Conservation (phyloP, 92 coral and sea anemone species). For the Bergia sp. region DNA sequence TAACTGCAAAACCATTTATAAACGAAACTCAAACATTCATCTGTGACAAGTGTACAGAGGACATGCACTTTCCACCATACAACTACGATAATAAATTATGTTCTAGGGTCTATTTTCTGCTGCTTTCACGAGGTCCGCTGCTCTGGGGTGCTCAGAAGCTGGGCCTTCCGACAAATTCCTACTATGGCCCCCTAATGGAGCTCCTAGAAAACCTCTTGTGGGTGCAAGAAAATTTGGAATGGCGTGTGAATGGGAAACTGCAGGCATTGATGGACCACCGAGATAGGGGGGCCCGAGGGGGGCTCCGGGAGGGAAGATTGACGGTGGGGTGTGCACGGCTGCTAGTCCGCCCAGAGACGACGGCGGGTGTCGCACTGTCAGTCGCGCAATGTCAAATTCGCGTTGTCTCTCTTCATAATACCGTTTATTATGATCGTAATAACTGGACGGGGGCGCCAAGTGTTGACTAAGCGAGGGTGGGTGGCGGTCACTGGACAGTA, state of each 20-base stretch:
- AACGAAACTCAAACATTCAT: conserved; percentile 20
- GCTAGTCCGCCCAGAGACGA: conserved; percentile 49
- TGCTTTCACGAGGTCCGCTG: conserved; percentile 55
- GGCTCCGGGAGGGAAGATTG: conserved; percentile 73
- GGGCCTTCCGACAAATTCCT: conserved; percentile 79
- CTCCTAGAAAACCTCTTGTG: conserved; percentile 76
- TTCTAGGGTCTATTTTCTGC: conserved; percentile 66
- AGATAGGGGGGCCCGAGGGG: conserved; percentile 66
- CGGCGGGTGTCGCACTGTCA: conserved; percentile 69
- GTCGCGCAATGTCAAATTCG: conserved; percentile 71
- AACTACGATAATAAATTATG: conserved; percentile 32
- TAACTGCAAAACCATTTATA: conserved; percentile 18
- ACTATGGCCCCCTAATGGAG: conserved; percentile 67
- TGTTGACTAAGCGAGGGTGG: conserved; percentile 52
- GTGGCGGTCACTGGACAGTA: conserved; percentile 75
- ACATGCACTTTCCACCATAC: conserved; percentile 3
- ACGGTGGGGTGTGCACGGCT: conserved; percentile 52
- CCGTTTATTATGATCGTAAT: conserved; percentile 70
- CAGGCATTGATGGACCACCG: conserved; percentile 80
- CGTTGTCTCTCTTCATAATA: conserved; percentile 76
- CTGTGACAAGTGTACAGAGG: not conserved
- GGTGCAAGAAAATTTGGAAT: conserved; percentile 65
- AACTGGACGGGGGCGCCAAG: conserved; percentile 56
- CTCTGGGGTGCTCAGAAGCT: conserved; percentile 59
- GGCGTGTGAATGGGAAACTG: conserved; percentile 81